These are phyloP conservation scores for Sinohyriopsis cumingii DNA, from an alignment of 2,888 invertebrate species.

Conservation along the genomic window DNA sequence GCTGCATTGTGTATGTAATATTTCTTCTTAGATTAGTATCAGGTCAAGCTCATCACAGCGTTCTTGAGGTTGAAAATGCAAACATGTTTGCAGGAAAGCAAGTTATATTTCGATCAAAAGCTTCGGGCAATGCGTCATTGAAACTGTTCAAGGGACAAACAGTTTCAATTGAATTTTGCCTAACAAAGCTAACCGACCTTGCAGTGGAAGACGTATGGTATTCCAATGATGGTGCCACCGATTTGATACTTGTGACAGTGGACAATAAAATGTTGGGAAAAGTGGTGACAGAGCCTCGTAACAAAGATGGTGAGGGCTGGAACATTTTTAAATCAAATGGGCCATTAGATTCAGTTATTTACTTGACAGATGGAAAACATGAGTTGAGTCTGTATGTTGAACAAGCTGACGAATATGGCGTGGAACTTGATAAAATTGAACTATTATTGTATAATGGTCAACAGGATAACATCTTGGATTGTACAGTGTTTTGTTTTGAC, in stretches of 20 bases:
- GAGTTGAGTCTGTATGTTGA: slow-evolving; percentile 28
- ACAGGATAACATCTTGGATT: slow-evolving; percentile 34
- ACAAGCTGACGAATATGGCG: slow-evolving; percentile 39
- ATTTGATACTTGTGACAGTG: slow-evolving; percentile 24
- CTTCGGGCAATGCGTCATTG: slow-evolving; percentile 25
- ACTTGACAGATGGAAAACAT: slow-evolving; percentile 31
- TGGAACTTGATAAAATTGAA: slow-evolving; percentile 48
- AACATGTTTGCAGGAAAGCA: too few relatives aligned
- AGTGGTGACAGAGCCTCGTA: slow-evolving; percentile 8
- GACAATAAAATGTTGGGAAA: slow-evolving; percentile 24
- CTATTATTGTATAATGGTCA: slow-evolving; percentile 20
- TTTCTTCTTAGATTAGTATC: too few relatives aligned
- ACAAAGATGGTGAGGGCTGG: slow-evolving; percentile 33
- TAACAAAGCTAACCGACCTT: slow-evolving; percentile 26
- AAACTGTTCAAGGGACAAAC: slow-evolving; percentile 24
- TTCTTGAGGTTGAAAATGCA: too few relatives aligned
- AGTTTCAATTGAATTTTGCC: slow-evolving; percentile 33
- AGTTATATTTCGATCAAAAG: slow-evolving; percentile 13
- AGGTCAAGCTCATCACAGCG: too few relatives aligned
- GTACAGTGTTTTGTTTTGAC: slow-evolving; percentile 42
- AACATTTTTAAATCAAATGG: slow-evolving; percentile 19
- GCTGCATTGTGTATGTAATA: too few relatives aligned
- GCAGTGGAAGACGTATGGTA: slow-evolving; percentile 22
- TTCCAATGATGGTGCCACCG: slow-evolving; percentile 44
- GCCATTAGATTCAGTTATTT: neutral